Conservation (phyloP, 2,797 vertebrate genomes). For the Spinibarbus caldwelli region DNA sequence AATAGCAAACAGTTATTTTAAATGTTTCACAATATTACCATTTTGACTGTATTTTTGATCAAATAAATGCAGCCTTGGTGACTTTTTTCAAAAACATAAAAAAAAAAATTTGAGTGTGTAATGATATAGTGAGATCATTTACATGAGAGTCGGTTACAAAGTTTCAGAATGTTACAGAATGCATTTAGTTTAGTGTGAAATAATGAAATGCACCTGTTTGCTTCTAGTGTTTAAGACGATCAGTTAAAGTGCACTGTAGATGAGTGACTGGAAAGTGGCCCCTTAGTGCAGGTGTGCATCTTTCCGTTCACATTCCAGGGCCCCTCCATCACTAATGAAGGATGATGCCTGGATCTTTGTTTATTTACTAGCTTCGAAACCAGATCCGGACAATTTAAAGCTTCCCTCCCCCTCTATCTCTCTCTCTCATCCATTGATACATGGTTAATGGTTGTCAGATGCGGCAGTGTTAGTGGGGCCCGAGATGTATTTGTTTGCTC, state of each 20-base stretch:
- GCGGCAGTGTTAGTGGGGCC: constrained; percentile 68
- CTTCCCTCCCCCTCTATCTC: constrained; percentile 47
- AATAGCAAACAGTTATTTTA: background rate
- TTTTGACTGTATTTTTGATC: background rate
- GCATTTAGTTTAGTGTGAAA: background rate
- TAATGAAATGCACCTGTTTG: background rate
- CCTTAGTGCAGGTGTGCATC: constrained; percentile 66
- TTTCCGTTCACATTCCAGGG: constrained; percentile 52
- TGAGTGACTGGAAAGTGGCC: constrained; percentile 1
- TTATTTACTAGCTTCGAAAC: constrained; percentile 89
- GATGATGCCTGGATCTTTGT: constrained; percentile 78
- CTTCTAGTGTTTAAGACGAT: background rate
- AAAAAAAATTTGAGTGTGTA: background rate
- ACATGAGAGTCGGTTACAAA: background rate
- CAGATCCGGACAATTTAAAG: constrained; percentile 73
- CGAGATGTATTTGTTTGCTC: constrained; percentile 92
- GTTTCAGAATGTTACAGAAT: background rate
- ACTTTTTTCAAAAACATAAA: background rate
- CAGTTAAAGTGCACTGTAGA: background rate
- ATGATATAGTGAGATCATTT: background rate
- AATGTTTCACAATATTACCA: background rate
- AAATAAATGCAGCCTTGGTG: background rate
- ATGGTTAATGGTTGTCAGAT: constrained; percentile 91
- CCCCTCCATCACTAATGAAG: constrained; percentile 75
- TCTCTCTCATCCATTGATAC: constrained; percentile 75